Conservation (phyloP, 2,797 vertebrate species). For the Rhynchotus rufescens region DNA sequence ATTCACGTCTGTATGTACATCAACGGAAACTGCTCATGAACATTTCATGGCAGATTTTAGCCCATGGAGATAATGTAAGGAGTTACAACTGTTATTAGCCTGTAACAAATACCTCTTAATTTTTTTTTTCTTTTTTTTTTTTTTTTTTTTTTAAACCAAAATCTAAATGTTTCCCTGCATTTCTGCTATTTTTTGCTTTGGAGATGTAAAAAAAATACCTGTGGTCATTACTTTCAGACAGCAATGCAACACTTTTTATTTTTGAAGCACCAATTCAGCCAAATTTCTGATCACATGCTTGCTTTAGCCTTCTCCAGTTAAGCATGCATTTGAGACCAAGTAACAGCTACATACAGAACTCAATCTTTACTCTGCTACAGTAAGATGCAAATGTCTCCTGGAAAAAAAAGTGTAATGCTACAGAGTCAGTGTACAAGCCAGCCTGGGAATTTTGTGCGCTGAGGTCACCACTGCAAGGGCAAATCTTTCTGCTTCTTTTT, state of each 20-base stretch:
- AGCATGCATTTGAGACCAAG: neutral
- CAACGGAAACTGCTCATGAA: conserved; percentile 19
- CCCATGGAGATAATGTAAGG: neutral
- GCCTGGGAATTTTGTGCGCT: neutral
- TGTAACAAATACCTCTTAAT: neutral
- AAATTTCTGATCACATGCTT: neutral
- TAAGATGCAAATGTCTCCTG: neutral
- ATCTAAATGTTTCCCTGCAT: neutral
- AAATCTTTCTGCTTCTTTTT: neutral
- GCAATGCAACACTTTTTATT: neutral
- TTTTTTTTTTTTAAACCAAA: neutral
- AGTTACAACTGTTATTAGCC: neutral
- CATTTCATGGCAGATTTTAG: conserved; percentile 11
- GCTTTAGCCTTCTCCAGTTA: neutral
- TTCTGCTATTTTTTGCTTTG: neutral
- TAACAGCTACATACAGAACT: neutral
- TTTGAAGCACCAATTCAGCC: neutral
- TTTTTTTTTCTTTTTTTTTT: too few relatives aligned
- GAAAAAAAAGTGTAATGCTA: neutral
- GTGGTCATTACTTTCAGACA: neutral
- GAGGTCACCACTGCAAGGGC: neutral
- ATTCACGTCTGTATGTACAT: conserved; percentile 41
- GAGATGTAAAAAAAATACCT: neutral
- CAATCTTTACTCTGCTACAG: neutral
- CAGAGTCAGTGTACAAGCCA: neutral